Evolutionary conservation across 2,113 vertebrate genomes (phyloP).

Genomic region (Falcunculus frontatus): DNA sequence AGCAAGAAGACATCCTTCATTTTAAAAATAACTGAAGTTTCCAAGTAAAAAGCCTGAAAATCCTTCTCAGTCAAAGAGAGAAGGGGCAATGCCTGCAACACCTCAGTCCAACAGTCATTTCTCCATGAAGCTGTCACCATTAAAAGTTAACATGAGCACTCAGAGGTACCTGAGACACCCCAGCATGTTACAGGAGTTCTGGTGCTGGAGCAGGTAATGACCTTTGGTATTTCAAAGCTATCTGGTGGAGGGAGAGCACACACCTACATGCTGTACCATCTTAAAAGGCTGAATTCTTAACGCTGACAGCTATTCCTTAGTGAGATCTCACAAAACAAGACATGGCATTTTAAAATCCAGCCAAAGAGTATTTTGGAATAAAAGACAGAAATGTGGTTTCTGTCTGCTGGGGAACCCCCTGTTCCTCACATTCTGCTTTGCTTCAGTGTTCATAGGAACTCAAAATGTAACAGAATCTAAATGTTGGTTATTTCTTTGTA

Average conservation of each 20-base stretch:
- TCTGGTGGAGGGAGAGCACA: background rate
- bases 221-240: conserved; percentile 27
- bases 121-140: background rate
- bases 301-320: conserved; percentile 17
- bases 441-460: background rate
- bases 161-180: background rate
- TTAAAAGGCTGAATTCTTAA: background rate
- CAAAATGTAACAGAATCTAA: background rate
- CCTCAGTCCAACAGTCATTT: background rate
- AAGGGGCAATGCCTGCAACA: background rate
- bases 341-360: background rate
- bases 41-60: background rate
- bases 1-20: background rate
- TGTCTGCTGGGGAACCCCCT: background rate
- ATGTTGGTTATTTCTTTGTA: background rate
- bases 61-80: background rate
- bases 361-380: background rate
- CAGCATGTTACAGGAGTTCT: background rate
- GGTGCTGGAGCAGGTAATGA: background rate
- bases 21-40: background rate
- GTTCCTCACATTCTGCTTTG: background rate
- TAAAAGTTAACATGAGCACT: background rate
- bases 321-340: background rate
- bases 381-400: background rate
- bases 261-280: background rate